phyloP scores from a whole-genome alignment of 2,888 invertebrate genomes.

The Folsomia candida region DNA sequence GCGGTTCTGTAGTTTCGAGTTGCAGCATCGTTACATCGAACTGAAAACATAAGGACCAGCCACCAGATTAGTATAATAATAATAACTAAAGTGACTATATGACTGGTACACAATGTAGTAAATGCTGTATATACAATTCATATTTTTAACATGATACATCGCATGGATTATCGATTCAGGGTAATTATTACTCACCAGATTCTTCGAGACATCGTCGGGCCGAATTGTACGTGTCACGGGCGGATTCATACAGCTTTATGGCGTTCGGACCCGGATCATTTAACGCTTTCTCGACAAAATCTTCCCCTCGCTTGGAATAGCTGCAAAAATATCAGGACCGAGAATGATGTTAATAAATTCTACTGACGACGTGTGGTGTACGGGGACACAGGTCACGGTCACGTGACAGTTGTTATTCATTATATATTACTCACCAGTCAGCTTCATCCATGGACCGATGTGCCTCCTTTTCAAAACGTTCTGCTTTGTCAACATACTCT shows the following conservation, averaged over 20 bases:
- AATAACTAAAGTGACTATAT: too few species aligned
- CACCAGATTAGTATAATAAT: too few species aligned
- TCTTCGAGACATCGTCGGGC: background rate
- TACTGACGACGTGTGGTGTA: too few species aligned
- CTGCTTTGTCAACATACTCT: background rate
- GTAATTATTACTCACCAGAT: too few species aligned
- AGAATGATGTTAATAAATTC: background rate
- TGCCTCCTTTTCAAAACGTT: background rate
- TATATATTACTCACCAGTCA: background rate
- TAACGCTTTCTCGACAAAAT: background rate
- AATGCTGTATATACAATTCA: too few species aligned
- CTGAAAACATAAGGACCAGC: too few species aligned
- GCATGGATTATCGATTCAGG: too few species aligned
- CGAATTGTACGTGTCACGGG: background rate
- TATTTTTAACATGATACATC: too few species aligned
- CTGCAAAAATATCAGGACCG: background rate
- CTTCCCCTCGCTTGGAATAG: background rate
- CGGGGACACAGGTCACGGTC: too few species aligned
- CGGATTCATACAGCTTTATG: background rate
- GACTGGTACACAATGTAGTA: too few species aligned
- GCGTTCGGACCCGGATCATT: background rate
- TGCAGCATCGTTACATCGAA: background rate
- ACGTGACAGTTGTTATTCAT: too few species aligned
- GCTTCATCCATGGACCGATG: background rate
- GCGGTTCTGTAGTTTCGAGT: background rate